Conservation (phyloP, 2,113 vertebrate species). For the Apus apus region DNA sequence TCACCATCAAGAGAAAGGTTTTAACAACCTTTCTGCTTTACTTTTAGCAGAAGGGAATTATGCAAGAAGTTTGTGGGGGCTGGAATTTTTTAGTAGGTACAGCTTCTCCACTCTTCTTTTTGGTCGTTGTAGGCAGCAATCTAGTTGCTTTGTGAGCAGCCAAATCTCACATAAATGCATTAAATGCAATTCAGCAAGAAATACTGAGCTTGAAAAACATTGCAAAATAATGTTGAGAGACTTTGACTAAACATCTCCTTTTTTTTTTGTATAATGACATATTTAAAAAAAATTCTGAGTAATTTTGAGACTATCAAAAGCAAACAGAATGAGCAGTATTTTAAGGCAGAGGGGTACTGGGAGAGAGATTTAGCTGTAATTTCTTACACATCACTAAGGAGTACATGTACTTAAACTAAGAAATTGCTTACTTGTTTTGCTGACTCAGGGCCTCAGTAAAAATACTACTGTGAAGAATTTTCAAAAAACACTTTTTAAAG, state of each 20-base stretch:
- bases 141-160: background rate
- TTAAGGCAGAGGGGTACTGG: background rate
- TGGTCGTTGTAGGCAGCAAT: background rate
- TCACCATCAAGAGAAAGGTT: background rate
- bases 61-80: background rate
- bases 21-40: background rate
- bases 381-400: background rate
- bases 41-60: background rate
- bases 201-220: background rate
- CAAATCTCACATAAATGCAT: background rate
- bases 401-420: background rate
- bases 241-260: background rate
- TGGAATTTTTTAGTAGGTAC: background rate
- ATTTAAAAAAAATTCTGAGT: background rate
- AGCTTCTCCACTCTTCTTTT: background rate
- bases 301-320: background rate
- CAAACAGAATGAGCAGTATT: background rate
- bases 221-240: background rate
- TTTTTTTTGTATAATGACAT: background rate
- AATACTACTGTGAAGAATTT: background rate
- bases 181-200: background rate
- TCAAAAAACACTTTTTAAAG: background rate
- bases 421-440: background rate
- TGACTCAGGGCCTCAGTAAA: background rate
- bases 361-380: background rate